These are phyloP conservation scores for Azemiops feae DNA, from an alignment of 2,113 vertebrate genomes.

Conservation along the genomic window DNA sequence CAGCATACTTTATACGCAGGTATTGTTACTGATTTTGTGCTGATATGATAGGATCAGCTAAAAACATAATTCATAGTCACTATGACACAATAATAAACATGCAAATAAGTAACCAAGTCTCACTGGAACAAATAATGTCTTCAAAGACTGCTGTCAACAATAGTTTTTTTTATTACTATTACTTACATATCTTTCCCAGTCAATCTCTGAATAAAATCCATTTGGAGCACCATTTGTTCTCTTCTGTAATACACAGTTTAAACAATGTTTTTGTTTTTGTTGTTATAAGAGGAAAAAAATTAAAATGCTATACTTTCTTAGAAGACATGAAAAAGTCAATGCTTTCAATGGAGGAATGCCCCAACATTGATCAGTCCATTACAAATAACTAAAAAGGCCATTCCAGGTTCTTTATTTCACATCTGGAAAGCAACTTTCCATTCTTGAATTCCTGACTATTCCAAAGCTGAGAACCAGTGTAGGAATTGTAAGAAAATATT, in stretches of 20 bases:
- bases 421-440: not conserved
- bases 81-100: not conserved
- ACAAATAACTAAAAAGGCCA: not conserved
- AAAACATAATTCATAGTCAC: not conserved
- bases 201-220: conserved; percentile 96
- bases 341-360: not conserved
- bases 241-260: conserved; percentile 78
- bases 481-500: not conserved
- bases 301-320: conserved; percentile 5
- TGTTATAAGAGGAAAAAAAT: not conserved
- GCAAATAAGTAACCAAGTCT: not conserved
- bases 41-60: not conserved
- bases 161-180: not conserved
- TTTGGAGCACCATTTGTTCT: conserved; percentile 94
- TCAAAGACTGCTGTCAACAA: not conserved
- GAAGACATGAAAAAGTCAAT: not conserved
- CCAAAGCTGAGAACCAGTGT: not conserved
- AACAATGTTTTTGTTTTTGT: not conserved
- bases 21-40: not conserved
- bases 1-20: not conserved
- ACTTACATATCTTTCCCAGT: conserved; percentile 99
- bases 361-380: not conserved
- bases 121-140: not conserved
- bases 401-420: not conserved
- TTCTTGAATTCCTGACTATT: not conserved